Conservation (phyloP, 2,888 invertebrate genomes). For the Oscheius sp. region DNA sequence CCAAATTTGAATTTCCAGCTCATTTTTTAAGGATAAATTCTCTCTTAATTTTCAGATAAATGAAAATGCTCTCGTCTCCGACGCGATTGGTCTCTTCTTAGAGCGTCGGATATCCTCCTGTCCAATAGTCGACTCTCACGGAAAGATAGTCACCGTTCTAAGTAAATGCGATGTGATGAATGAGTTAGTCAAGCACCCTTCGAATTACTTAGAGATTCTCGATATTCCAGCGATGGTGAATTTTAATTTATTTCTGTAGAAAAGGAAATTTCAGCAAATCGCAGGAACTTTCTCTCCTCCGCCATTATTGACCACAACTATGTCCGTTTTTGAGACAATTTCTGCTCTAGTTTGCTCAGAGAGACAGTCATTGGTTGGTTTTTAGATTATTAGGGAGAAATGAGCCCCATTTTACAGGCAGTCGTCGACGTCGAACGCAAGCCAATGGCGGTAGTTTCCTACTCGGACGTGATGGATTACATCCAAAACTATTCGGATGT, state of each 20-base stretch:
- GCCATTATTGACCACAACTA: conserved; percentile 36
- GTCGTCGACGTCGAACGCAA: conserved; percentile 50
- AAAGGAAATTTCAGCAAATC: conserved; percentile 32
- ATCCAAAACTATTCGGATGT: conserved; percentile 48
- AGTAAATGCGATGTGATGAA: conserved; percentile 56
- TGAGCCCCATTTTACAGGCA: conserved; percentile 34
- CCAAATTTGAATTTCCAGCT: too few species aligned
- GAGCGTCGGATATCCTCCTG: conserved; percentile 57
- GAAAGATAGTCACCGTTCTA: conserved; percentile 49
- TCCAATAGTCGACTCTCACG: conserved; percentile 54
- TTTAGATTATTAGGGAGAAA: background rate
- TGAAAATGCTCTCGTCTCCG: conserved; percentile 40
- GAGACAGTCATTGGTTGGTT: conserved; percentile 42
- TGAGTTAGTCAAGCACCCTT: conserved; percentile 52
- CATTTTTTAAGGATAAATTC: conserved; percentile 5
- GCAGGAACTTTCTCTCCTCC: conserved; percentile 33
- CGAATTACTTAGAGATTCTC: conserved; percentile 53
- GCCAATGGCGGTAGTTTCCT: conserved; percentile 60
- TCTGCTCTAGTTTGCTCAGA: conserved; percentile 47
- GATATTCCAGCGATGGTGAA: conserved; percentile 47
- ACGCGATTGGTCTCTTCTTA: conserved; percentile 54
- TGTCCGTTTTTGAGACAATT: conserved; percentile 55
- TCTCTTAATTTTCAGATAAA: conserved; percentile 42
- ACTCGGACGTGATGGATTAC: conserved; percentile 63
- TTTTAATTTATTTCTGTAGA: background rate